Conservation (phyloP, 2,113 vertebrate species). For the Syrrhaptes paradoxus region DNA sequence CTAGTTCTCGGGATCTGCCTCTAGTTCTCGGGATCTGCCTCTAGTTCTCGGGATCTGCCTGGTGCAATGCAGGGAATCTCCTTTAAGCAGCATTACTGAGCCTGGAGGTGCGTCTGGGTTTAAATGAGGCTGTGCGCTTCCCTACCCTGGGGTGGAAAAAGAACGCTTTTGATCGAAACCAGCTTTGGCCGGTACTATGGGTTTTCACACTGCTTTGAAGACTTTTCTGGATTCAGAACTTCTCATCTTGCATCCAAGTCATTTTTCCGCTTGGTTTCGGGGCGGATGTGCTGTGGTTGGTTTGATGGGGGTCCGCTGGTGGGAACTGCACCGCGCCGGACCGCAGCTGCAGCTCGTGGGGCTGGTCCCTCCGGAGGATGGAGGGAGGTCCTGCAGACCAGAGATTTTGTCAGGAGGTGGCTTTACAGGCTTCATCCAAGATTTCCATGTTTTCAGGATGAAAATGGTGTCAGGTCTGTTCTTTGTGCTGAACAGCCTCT, state of each 20-base stretch:
- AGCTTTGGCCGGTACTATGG: background rate
- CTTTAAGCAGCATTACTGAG: background rate
- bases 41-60: too few species aligned
- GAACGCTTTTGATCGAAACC: background rate
- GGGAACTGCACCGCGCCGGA: fast-evolving
- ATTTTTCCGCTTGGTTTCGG: background rate
- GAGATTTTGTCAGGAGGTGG: background rate
- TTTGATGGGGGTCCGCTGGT: background rate
- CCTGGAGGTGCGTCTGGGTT: background rate
- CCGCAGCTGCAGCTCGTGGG: fast-evolving
- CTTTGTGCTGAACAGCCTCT: background rate
- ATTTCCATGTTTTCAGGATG: background rate
- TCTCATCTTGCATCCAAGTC: background rate
- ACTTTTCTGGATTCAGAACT: background rate
- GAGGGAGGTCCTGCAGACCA: background rate
- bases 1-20: too few species aligned
- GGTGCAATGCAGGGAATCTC: too few species aligned
- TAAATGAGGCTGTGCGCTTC: background rate
- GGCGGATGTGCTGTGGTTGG: background rate
- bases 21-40: too few species aligned
- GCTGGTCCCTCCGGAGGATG: background rate
- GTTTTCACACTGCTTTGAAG: background rate
- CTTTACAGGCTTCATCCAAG: background rate
- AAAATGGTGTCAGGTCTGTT: background rate
- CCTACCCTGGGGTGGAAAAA: background rate